phyloP scores from a whole-genome alignment of 1,140 invertebrate genomes.

The Hylaeus anthracinus region DNA sequence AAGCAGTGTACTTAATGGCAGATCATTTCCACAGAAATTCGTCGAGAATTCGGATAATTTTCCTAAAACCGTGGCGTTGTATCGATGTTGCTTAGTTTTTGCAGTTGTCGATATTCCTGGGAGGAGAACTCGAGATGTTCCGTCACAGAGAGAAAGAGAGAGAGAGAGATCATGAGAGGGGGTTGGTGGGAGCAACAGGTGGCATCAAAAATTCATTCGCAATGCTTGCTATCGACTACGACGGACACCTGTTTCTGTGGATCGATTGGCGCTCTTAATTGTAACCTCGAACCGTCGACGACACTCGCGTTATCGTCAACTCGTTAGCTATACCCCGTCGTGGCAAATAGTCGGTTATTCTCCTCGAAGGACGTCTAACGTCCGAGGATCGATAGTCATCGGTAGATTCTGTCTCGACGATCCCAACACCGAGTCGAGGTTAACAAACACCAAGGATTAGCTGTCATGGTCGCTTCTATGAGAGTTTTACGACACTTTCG shows the following conservation, averaged over 20 bases:
- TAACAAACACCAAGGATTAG: not conserved
- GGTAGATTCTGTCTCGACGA: too few species aligned
- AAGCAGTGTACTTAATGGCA: too few species aligned
- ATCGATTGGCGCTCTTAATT: constrained; percentile 59
- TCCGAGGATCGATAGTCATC: not conserved
- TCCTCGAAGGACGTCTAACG: not conserved
- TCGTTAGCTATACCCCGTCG: not conserved
- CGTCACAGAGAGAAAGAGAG: not conserved
- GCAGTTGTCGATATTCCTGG: not conserved
- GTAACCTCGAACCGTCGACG: constrained; percentile 16
- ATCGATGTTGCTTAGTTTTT: not conserved
- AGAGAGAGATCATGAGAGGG: not conserved
- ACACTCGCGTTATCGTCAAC: not conserved
- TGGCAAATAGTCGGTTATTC: not conserved
- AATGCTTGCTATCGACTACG: constrained; percentile 54
- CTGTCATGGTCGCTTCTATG: not conserved
- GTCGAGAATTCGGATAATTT: not conserved
- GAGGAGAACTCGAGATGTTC: not conserved
- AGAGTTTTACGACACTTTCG: not conserved
- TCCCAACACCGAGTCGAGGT: not conserved
- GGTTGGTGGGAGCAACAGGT: constrained; percentile 64
- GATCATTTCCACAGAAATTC: not conserved
- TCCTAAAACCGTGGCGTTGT: too few species aligned
- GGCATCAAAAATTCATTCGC: constrained; percentile 72
- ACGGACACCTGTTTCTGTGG: constrained; percentile 59